phyloP scores from a whole-genome alignment of 1,140 invertebrate genomes.

The Paraescarpia echinospica region DNA sequence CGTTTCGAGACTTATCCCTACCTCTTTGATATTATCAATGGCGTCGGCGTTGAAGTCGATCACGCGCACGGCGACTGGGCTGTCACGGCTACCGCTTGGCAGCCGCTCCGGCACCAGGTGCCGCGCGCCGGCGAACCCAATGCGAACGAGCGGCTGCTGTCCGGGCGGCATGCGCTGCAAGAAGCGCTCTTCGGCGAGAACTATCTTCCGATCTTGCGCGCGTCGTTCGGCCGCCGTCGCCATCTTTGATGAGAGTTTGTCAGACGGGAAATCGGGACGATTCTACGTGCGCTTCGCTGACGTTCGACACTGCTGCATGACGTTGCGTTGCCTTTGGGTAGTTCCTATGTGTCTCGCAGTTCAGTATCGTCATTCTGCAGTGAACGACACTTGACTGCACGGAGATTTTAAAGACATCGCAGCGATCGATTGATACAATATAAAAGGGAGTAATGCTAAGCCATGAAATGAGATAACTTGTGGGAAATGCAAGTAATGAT shows the following conservation, averaged over 20 bases:
- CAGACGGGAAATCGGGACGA: neutral
- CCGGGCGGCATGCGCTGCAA: neutral
- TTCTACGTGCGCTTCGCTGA: neutral
- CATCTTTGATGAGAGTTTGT: neutral
- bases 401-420: too few relatives aligned
- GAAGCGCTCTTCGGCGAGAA: neutral
- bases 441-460: too few relatives aligned
- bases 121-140: constrained; percentile 44
- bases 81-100: constrained; percentile 39
- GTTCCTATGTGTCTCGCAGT: neutral
- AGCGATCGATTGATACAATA: too few relatives aligned
- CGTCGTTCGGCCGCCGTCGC: neutral
- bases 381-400: neutral
- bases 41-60: constrained; percentile 43
- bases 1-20: neutral
- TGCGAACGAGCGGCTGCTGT: constrained; percentile 38
- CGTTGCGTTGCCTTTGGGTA: neutral
- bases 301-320: neutral
- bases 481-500: too few relatives aligned
- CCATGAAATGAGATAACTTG: too few relatives aligned
- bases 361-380: neutral
- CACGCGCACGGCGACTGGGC: constrained; percentile 41
- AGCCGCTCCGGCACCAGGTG: constrained; percentile 50
- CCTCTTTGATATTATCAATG: constrained; percentile 36
- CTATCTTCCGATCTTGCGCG: neutral